phyloP scores from a whole-genome alignment of 2,797 vertebrate genomes.

The Rhynchotus rufescens region DNA sequence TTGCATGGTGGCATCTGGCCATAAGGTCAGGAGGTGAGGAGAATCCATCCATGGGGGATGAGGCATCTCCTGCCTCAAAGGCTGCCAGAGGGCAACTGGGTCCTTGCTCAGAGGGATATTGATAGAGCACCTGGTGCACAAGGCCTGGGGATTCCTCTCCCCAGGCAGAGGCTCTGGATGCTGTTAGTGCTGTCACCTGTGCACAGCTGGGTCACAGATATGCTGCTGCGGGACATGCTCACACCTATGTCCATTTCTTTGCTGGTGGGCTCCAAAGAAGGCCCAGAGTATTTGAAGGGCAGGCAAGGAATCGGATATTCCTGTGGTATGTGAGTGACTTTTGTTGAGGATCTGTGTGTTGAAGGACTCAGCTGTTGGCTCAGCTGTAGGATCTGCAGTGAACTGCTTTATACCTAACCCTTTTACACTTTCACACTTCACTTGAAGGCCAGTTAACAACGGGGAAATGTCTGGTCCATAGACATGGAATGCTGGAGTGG shows the following conservation, averaged over 20 bases:
- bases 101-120: not conserved
- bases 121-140: not conserved
- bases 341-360: not conserved
- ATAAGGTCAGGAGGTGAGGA: not conserved
- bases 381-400: not conserved
- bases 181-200: not conserved
- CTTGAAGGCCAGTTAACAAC: not conserved
- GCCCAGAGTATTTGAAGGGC: not conserved
- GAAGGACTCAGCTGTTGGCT: not conserved
- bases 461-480: not conserved
- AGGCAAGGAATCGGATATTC: not conserved
- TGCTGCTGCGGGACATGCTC: not conserved
- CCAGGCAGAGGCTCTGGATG: not conserved
- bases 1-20: not conserved
- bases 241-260: not conserved
- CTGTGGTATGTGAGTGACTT: not conserved
- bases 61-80: not conserved
- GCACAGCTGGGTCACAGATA: not conserved
- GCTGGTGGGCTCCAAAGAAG: not conserved
- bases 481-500: not conserved
- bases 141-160: not conserved
- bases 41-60: not conserved
- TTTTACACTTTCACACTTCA: not conserved
- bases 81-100: not conserved
- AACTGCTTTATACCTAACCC: not conserved